These are phyloP conservation scores for Ochotona princeps DNA, from an alignment of 2,113 vertebrate species.

Conservation along the genomic window DNA sequence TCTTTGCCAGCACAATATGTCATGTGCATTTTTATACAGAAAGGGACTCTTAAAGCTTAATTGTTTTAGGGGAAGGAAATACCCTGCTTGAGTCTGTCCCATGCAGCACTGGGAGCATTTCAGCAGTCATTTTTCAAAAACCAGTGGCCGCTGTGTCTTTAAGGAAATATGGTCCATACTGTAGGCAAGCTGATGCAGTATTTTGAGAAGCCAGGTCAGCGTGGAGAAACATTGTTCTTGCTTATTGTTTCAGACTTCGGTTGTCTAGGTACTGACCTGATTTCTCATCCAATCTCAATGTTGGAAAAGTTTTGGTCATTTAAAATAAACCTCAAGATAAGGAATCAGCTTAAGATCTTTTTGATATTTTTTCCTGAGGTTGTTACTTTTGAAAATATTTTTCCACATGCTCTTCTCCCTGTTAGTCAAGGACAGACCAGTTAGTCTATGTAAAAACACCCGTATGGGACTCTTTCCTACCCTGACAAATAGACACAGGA, in stretches of 20 bases:
- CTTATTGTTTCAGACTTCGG: conserved; percentile 8
- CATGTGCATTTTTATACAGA: conserved; percentile 2
- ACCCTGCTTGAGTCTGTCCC: neutral
- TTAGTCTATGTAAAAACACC: neutral
- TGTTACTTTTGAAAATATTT: conserved; percentile 1
- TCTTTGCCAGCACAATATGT: neutral
- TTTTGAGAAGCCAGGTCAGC: neutral
- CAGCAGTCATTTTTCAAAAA: neutral
- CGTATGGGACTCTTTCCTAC: neutral
- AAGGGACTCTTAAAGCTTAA: neutral
- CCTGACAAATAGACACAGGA: neutral
- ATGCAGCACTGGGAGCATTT: neutral
- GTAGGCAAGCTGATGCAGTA: rapidly evolving
- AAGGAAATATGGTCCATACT: neutral
- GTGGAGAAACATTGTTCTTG: neutral
- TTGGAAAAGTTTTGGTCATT: conserved; percentile 33
- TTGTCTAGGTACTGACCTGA: neutral
- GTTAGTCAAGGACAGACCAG: neutral
- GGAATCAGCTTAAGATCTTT: neutral
- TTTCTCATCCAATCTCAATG: neutral
- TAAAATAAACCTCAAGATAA: neutral
- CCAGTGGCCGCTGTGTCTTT: neutral
- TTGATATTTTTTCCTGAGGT: neutral
- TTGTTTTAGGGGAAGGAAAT: conserved; percentile 25
- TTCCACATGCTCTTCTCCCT: neutral